Evolutionary conservation across 2,113 vertebrate species (phyloP).

Genomic region (Anas platyrhynchos): DNA sequence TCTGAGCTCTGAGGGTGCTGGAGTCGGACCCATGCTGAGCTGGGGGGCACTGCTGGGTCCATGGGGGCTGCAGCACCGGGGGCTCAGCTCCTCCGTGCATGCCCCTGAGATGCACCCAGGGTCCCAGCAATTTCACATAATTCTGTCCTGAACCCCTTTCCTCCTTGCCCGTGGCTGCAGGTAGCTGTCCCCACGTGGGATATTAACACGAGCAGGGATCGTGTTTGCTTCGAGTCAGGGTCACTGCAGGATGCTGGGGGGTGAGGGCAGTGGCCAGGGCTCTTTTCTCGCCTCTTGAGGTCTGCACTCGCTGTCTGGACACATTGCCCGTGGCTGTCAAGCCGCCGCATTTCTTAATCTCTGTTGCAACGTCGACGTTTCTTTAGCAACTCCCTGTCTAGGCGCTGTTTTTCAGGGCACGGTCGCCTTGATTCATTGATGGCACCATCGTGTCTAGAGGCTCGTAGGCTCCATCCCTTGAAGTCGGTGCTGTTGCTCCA

Average conservation of each 20-base stretch:
- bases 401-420: not conserved
- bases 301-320: not conserved
- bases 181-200: rapidly evolving
- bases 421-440: not conserved
- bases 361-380: not conserved
- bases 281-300: not conserved
- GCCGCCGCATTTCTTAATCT: not conserved
- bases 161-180: not conserved
- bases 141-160: rapidly evolving
- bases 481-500: not conserved
- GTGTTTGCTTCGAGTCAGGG: not conserved
- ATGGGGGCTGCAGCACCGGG: no score
- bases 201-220: rapidly evolving
- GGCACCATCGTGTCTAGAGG: not conserved
- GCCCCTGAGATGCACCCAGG: rapidly evolving
- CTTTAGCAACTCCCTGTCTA: not conserved
- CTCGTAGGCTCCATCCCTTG: not conserved
- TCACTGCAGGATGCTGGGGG: not conserved
- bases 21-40: not conserved
- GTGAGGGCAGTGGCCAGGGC: not conserved
- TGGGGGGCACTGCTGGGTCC: no score
- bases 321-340: not conserved
- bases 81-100: rapidly evolving
- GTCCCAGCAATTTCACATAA: not conserved
- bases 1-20: not conserved